Percentiles rank a stretch among this genome's conserved stretches.
Conservation (phyloP, 2,888 invertebrate species). For the Prosopocoilus inquinatus region DNA sequence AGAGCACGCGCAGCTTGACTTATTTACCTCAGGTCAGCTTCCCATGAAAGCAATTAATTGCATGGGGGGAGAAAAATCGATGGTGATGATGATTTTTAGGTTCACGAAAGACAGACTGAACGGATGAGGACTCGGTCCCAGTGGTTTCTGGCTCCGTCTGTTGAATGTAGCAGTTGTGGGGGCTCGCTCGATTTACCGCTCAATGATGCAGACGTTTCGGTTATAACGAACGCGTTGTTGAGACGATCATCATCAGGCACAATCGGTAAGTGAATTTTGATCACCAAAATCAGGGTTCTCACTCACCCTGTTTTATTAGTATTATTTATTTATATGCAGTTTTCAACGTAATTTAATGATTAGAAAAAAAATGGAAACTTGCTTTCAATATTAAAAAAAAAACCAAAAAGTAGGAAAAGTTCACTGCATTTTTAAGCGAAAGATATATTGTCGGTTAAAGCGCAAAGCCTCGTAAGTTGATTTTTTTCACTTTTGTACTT, state of each 20-base stretch:
- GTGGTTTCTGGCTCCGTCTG: constrained; percentile 86
- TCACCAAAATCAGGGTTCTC: no score
- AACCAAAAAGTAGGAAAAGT: no score
- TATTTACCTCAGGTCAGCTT: constrained; percentile 80
- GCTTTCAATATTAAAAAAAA: no score
- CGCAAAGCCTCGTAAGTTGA: no score
- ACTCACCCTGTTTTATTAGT: no score
- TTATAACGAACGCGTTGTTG: constrained; percentile 45
- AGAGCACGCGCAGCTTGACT: constrained; percentile 87
- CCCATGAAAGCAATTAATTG: background rate
- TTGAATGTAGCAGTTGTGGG: constrained; percentile 51
- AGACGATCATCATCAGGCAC: constrained; percentile 59
- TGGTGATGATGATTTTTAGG: constrained; percentile 55
- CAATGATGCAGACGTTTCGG: constrained; percentile 47
- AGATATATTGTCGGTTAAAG: no score
- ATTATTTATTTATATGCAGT: no score
- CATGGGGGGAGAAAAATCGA: background rate
- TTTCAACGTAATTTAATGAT: no score
- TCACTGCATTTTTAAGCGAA: no score
- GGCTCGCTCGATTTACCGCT: constrained; percentile 51
- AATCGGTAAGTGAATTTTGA: constrained; percentile 50
- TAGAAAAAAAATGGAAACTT: no score
- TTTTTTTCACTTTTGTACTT: no score
- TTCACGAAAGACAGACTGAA: constrained; percentile 94
- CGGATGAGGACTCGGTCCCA: constrained; percentile 96